Percentiles rank a stretch among this genome's conserved stretches.
These are phyloP conservation scores for Brachymystax lenok DNA, from an alignment of 2,797 vertebrate species.

Conservation along the genomic window DNA sequence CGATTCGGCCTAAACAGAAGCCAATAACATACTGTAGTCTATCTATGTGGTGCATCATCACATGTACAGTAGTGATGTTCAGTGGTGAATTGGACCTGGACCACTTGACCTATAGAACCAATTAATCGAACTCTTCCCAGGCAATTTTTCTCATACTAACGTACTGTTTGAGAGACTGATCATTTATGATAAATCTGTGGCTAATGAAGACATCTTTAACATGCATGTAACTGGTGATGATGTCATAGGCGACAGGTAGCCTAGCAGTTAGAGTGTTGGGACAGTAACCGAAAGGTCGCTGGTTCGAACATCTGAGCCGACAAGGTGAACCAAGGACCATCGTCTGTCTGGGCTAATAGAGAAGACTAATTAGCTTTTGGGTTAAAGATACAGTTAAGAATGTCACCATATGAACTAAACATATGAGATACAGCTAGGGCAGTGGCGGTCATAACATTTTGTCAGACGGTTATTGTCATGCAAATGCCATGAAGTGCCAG, in stretches of 20 bases:
- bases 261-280: too few species aligned
- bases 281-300: too few species aligned
- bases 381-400: too few species aligned
- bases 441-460: too few species aligned
- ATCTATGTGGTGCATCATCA: neutral
- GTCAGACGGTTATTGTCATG: too few species aligned
- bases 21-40: neutral
- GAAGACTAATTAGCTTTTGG: too few species aligned
- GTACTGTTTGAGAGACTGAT: neutral
- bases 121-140: neutral
- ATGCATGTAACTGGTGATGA: neutral
- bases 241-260: too few species aligned
- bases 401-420: too few species aligned
- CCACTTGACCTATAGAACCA: neutral
- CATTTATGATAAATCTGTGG: neutral
- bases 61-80: neutral
- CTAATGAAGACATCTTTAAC: conserved; percentile 6
- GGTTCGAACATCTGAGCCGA: too few species aligned
- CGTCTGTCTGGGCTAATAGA: neutral
- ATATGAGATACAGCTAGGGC: too few species aligned
- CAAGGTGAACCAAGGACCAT: neutral
- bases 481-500: too few species aligned
- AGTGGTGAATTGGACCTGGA: neutral
- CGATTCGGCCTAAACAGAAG: neutral
- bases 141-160: neutral